A percentile compares a stretch with the other conserved stretches of the same genome.
phyloP scores from a whole-genome alignment of 2,888 invertebrate genomes.

The Pristionchus fissidentatus region DNA sequence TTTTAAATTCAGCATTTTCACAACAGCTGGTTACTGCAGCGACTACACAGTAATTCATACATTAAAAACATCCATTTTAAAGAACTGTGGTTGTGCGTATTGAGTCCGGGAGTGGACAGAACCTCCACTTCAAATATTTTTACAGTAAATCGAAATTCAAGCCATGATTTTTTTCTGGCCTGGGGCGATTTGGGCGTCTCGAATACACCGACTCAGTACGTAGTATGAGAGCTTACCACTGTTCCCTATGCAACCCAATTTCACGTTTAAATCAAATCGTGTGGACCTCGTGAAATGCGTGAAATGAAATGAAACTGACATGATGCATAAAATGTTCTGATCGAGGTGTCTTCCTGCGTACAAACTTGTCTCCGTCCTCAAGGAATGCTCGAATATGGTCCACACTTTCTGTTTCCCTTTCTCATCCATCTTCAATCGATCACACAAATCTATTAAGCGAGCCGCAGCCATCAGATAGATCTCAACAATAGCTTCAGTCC shows the following conservation, averaged over 20 bases:
- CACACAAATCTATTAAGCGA: constrained; percentile 91
- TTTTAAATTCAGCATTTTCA: no score
- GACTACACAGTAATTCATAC: no score
- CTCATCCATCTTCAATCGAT: constrained; percentile 84
- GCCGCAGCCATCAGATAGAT: constrained; percentile 93
- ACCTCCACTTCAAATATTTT: no score
- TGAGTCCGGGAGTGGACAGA: no score
- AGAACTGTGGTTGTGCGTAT: no score
- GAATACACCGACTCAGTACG: no score
- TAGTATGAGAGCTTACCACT: background rate
- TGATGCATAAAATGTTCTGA: constrained; percentile 96
- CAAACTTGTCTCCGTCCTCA: constrained; percentile 87
- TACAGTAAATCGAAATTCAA: no score
- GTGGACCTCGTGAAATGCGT: background rate
- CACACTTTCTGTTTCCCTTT: constrained; percentile 83
- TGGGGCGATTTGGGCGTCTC: no score
- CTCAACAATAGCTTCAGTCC: constrained; percentile 78
- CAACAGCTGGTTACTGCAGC: no score
- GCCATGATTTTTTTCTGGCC: no score
- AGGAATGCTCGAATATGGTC: constrained; percentile 94
- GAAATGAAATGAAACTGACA: constrained; percentile 81
- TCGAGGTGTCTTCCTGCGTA: constrained; percentile 95
- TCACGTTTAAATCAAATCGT: background rate
- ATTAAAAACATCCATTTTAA: no score
- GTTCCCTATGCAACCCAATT: background rate